These are phyloP conservation scores for Rambutsinella grinnellia DNA, from an alignment of 2,888 invertebrate species.

Conservation along the genomic window DNA sequence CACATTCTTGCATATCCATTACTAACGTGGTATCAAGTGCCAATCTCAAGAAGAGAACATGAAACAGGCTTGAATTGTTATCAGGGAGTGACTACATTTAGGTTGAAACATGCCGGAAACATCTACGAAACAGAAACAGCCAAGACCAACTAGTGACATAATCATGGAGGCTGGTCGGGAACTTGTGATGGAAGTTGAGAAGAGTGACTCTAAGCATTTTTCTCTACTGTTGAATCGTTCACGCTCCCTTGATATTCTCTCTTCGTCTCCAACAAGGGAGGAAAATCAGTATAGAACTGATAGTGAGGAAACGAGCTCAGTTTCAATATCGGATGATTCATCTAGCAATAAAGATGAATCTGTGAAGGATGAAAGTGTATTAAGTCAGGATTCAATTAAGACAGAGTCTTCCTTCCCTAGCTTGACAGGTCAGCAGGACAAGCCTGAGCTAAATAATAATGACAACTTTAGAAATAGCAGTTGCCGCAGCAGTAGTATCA, in stretches of 20 bases:
- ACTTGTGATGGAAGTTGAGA: slow-evolving; percentile 23
- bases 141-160: slow-evolving; percentile 33
- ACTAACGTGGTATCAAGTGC: too few relatives aligned
- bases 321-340: slow-evolving; percentile 24
- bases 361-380: slow-evolving; percentile 26
- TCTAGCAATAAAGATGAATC: background rate
- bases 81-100: too few relatives aligned
- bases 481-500: slow-evolving; percentile 23
- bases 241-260: slow-evolving; percentile 26
- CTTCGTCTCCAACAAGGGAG: background rate
- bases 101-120: slow-evolving; percentile 41
- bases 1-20: too few relatives aligned
- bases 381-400: too few relatives aligned
- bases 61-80: too few relatives aligned
- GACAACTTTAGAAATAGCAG: slow-evolving; percentile 7
- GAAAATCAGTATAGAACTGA: background rate
- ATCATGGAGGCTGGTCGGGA: slow-evolving; percentile 25
- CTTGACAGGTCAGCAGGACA: slow-evolving; percentile 17
- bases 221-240: slow-evolving; percentile 35
- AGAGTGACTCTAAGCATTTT: slow-evolving; percentile 24
- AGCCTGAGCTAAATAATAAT: slow-evolving; percentile 42
- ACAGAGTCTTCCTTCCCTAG: background rate
- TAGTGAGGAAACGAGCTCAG: background rate
- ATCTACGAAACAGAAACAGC: slow-evolving; percentile 4
- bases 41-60: too few relatives aligned